Conservation (phyloP, 1,140 invertebrate species). For the Tetramorium simillimum region DNA sequence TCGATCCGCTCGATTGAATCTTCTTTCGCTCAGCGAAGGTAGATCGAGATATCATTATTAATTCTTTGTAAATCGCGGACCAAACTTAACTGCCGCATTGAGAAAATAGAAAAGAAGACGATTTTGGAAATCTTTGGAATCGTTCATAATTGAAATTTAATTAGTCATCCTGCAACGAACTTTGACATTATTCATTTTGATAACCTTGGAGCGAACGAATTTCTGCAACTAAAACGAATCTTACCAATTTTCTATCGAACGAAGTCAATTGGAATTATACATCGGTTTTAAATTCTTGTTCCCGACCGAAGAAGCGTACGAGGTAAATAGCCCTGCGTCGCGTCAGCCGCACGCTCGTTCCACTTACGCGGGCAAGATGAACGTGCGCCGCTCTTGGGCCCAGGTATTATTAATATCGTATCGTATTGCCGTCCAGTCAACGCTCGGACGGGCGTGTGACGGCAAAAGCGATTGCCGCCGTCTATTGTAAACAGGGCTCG, state of each 20-base stretch:
- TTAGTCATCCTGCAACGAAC: background rate
- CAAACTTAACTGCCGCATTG: background rate
- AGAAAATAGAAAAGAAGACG: background rate
- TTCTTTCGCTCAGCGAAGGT: constrained; percentile 3
- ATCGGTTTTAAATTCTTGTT: background rate
- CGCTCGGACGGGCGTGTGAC: constrained; percentile 14
- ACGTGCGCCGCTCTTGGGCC: background rate
- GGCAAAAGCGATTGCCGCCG: constrained; percentile 38
- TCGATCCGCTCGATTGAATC: constrained; percentile 18
- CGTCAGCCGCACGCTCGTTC: constrained; percentile 26
- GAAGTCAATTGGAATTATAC: background rate
- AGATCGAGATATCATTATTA: constrained; percentile 38
- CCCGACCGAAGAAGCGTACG: background rate
- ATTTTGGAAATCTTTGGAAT: background rate
- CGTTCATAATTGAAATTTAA: background rate
- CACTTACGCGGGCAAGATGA: constrained; percentile 27
- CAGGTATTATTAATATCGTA: constrained; percentile 48
- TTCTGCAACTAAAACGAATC: background rate
- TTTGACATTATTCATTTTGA: background rate
- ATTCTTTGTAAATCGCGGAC: constrained; percentile 3
- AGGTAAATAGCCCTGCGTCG: background rate
- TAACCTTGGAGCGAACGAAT: background rate
- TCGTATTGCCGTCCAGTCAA: constrained; percentile 34
- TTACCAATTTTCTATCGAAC: background rate
- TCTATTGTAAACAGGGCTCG: constrained; percentile 21